Evolutionary conservation across 2,888 invertebrate genomes (phyloP), one percentile per base, ranked within the genome.

Genomic region (Limnephilus lunatus): DNA sequence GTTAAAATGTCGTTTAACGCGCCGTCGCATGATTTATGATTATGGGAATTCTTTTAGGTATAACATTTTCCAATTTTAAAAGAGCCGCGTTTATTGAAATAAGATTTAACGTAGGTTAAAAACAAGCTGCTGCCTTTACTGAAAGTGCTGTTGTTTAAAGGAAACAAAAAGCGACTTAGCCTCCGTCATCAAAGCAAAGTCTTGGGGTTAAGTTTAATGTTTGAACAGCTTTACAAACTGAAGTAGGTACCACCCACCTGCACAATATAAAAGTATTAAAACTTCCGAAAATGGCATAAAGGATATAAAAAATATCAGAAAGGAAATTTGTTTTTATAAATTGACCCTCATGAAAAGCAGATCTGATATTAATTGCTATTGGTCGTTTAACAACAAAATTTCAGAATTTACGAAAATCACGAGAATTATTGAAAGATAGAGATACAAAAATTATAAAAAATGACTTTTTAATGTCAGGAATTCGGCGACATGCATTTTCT

Each of bases 171-270:
- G 68, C 68, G n/a, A 68, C 68, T 25, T 68, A 68, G 68, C 68
- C 68, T 68, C 7, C 68, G 25, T 68, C 68, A 68, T 68, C 68
- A 68, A 68, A 68, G 68, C 68, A 82, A 82, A 82, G 31, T 32
- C 32, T 82, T 82, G 82, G 32, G 82, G 32, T 82, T 82, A 82
- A 82, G 32, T 82, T 82, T 82, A 31, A 31, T 32, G 82, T 82
- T 82, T 25, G 32, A 82, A 82, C 30, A 82, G 82, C 19, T 82
- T 82, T 82, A 82, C 32, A 82, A 82, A 32, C 82, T 82, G 32
- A 32, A 82, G 32, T 82, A 32, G 48, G 15, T 32, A 82, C 19
- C 32, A 19, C 82, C 82, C 15, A 82, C 19, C 82, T 82, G 25
- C 25, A 25, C 25, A n/a, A 68, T 25, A 68, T 25, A 2, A 25